Percentiles rank a stretch among this genome's conserved stretches.
phyloP scores from a whole-genome alignment of 2,888 invertebrate genomes.

The Smittia sp. region DNA sequence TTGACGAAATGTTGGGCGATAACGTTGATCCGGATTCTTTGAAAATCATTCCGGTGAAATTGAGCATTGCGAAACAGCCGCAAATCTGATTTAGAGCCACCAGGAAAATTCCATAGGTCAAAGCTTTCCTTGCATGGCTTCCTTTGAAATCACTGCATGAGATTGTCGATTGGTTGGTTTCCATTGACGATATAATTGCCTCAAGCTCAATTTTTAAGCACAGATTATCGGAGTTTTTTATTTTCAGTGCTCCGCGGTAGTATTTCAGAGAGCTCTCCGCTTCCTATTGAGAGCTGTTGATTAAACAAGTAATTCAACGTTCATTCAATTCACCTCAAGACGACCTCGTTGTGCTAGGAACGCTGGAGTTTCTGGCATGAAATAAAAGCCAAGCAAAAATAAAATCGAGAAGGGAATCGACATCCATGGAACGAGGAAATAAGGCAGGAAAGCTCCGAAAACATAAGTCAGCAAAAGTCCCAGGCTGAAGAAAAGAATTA shows the following conservation, averaged over 20 bases:
- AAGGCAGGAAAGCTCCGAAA: background rate
- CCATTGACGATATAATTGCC: too few relatives aligned
- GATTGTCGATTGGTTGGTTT: too few relatives aligned
- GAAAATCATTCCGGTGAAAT: constrained; percentile 51
- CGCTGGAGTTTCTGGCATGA: too few relatives aligned
- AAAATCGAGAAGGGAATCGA: background rate
- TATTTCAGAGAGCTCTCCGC: background rate
- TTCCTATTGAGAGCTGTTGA: too few relatives aligned
- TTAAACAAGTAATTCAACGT: too few relatives aligned
- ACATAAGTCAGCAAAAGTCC: background rate
- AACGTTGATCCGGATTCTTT: constrained; percentile 49
- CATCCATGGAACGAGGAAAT: background rate
- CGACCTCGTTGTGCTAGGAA: too few relatives aligned
- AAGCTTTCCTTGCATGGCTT: constrained; percentile 46
- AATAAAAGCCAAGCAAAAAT: too few relatives aligned
- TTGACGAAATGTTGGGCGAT: constrained; percentile 48
- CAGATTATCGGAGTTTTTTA: too few relatives aligned
- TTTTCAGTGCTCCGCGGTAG: background rate
- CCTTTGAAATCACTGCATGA: constrained; percentile 41
- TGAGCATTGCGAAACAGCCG: constrained; percentile 51
- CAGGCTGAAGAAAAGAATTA: background rate
- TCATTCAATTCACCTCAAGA: background rate
- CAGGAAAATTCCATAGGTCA: background rate
- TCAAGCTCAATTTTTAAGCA: background rate
- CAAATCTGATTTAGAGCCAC: background rate